phyloP scores from a whole-genome alignment of 2,888 invertebrate genomes.

The Salticus scenicus region DNA sequence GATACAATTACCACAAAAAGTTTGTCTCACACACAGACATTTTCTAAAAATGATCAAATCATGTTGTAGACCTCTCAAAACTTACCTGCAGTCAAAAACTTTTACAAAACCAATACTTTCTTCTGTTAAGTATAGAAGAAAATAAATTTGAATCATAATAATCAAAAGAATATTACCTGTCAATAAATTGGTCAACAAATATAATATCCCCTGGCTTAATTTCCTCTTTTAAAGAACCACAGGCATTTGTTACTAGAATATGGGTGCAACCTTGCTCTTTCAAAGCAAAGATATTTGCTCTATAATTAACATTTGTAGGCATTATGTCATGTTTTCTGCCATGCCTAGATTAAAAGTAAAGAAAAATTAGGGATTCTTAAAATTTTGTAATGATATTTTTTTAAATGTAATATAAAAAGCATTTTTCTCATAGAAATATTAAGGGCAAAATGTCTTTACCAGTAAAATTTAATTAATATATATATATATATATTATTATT shows the following conservation, averaged over 20 bases:
- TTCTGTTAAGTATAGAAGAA: too few species aligned
- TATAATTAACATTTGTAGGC: constrained; percentile 93
- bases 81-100: too few species aligned
- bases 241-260: constrained; percentile 93
- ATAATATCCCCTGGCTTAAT: constrained; percentile 92
- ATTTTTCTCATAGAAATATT: too few species aligned
- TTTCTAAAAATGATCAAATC: too few species aligned
- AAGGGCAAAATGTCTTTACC: too few species aligned
- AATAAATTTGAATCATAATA: too few species aligned
- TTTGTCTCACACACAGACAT: too few species aligned
- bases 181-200: constrained; percentile 84
- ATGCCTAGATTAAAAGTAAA: constrained; percentile 78
- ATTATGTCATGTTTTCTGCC: constrained; percentile 82
- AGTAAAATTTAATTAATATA: background rate
- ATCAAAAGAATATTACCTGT: constrained; percentile 78
- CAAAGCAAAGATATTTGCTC: constrained; percentile 97
- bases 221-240: constrained; percentile 91
- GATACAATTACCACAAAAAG: too few species aligned
- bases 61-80: too few species aligned
- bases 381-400: background rate
- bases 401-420: too few species aligned
- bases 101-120: too few species aligned
- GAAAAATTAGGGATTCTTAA: background rate
- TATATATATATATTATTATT: constrained; percentile 62
- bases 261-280: constrained; percentile 91